Evolutionary conservation across 2,113 vertebrate genomes (phyloP).

Genomic region (Rhabdornis inornatus): DNA sequence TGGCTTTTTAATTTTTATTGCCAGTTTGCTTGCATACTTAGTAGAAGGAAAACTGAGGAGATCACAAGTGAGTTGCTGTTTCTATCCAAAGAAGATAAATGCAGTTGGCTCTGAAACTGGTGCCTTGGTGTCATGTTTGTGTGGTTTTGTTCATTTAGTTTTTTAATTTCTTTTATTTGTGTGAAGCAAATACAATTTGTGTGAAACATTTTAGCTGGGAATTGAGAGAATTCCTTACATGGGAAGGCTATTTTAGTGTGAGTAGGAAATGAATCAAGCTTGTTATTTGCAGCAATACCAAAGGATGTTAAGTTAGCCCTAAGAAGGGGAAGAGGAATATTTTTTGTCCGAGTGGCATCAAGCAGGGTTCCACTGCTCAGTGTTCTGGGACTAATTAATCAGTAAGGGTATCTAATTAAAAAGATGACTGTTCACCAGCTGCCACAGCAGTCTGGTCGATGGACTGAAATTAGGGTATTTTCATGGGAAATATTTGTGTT

Average conservation of each 20-base stretch:
- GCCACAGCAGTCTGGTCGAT: constrained; percentile 50
- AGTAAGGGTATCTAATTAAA: constrained; percentile 70
- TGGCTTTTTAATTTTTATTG: not conserved
- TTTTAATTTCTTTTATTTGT: not conserved
- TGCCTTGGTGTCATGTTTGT: not conserved
- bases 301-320: not conserved
- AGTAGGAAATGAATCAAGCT: constrained; percentile 21
- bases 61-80: not conserved
- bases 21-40: not conserved
- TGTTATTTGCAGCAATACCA: not conserved
- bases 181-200: not conserved
- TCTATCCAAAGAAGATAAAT: not conserved
- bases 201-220: not conserved
- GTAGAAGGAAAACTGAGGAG: not conserved
- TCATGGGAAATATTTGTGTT: constrained; percentile 23
- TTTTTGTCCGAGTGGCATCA: constrained; percentile 12
- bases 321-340: not conserved
- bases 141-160: not conserved
- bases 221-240: not conserved
- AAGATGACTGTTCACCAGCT: constrained; percentile 70
- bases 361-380: constrained; percentile 36
- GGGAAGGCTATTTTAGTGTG: not conserved
- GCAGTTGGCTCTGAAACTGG: not conserved
- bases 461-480: constrained; percentile 31
- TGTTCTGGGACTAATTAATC: constrained; percentile 74